A percentile compares a stretch with the other conserved stretches of the same genome.
Conservation (phyloP, 2,888 invertebrate genomes). For the Busseola fusca region DNA sequence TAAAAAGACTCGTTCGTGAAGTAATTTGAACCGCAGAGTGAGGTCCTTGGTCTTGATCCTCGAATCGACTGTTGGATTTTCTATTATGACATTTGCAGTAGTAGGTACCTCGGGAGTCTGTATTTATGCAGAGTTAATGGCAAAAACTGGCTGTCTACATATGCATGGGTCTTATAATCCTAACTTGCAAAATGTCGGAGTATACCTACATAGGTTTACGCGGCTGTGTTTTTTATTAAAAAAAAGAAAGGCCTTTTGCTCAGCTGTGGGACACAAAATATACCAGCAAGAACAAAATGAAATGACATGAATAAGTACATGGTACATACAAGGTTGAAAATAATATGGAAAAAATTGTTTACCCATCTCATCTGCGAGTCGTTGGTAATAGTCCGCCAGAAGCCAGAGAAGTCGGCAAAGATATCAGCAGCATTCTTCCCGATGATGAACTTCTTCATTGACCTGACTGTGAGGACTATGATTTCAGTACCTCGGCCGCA, state of each 20-base stretch:
- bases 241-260: not conserved
- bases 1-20: not conserved
- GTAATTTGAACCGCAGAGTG: not conserved
- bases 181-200: not conserved
- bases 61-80: not conserved
- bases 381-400: constrained; percentile 95
- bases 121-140: no score
- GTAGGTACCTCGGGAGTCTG: not conserved
- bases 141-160: not conserved
- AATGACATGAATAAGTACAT: no score
- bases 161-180: not conserved
- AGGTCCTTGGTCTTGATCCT: not conserved
- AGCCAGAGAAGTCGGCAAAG: constrained; percentile 92
- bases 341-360: not conserved
- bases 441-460: constrained; percentile 92
- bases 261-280: not conserved
- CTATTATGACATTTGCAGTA: not conserved
- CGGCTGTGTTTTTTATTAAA: not conserved
- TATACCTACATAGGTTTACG: not conserved
- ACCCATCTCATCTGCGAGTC: constrained; percentile 98
- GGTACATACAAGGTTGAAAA: not conserved
- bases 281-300: not conserved
- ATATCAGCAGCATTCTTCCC: constrained; percentile 92
- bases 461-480: constrained; percentile 93
- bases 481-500: constrained; percentile 96